phyloP scores from a whole-genome alignment of 2,888 invertebrate species.

The Diadegma fenestrale region DNA sequence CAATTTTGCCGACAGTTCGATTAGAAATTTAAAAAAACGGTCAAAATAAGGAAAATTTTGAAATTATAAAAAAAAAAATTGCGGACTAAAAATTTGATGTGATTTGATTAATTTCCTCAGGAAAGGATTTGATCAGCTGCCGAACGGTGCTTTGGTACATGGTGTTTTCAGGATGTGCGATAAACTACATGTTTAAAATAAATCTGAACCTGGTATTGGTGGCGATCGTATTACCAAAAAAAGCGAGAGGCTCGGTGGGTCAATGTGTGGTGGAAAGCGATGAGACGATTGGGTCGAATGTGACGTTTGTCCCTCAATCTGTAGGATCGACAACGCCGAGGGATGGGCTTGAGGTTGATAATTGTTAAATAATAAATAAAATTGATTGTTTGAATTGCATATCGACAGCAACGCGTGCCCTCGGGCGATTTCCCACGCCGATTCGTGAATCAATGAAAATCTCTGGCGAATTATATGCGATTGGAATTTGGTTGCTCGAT shows the following conservation, averaged over 20 bases:
- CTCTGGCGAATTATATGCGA: not conserved
- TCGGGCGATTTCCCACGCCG: too few species aligned
- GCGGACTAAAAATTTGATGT: not conserved
- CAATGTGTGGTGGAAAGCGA: constrained; percentile 53
- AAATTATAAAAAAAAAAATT: not conserved
- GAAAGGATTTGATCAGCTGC: constrained; percentile 74
- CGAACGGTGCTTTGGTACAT: constrained; percentile 87
- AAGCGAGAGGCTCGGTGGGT: constrained; percentile 65
- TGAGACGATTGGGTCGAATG: constrained; percentile 29
- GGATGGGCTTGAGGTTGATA: constrained; percentile 46
- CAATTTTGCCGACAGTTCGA: too few species aligned
- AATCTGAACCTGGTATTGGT: constrained; percentile 89
- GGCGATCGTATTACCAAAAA: constrained; percentile 85
- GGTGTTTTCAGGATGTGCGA: constrained; percentile 87
- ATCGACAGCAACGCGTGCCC: too few species aligned
- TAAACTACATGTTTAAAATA: constrained; percentile 88
- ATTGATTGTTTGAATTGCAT: not conserved
- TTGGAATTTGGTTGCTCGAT: constrained; percentile 10
- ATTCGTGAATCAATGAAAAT: too few species aligned
- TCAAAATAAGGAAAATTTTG: too few species aligned
- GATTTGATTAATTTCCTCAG: constrained; percentile 29
- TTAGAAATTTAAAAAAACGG: too few species aligned
- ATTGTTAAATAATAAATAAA: constrained; percentile 8
- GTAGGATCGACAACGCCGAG: constrained; percentile 20
- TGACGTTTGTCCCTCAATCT: constrained; percentile 18